A percentile compares a stretch with the other conserved stretches of the same genome.
Conservation (phyloP, 2,888 invertebrate genomes). For the Hydroisotoma schaefferi region DNA sequence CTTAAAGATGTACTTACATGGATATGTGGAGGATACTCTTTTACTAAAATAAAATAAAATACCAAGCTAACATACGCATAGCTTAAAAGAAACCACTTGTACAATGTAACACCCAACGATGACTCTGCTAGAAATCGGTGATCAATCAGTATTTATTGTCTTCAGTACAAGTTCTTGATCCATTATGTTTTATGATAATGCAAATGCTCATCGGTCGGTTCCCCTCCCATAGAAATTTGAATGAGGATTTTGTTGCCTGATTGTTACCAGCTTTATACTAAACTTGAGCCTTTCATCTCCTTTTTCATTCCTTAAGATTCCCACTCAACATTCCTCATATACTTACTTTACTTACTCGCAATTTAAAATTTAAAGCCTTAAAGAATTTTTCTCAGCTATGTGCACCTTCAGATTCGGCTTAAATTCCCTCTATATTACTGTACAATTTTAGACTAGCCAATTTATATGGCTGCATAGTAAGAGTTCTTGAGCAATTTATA, state of each 20-base stretch:
- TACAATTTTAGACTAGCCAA: too few relatives aligned
- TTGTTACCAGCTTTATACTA: constrained; percentile 11
- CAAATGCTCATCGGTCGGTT: constrained; percentile 11
- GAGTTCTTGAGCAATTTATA: not conserved
- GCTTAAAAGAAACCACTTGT: too few relatives aligned
- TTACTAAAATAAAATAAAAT: too few relatives aligned
- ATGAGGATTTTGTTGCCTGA: not conserved
- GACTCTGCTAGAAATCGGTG: constrained; percentile 43
- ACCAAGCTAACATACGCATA: too few relatives aligned
- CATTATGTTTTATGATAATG: constrained; percentile 18
- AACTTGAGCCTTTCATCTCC: constrained; percentile 1
- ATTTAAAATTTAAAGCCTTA: too few relatives aligned
- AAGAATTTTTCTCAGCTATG: too few relatives aligned
- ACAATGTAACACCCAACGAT: constrained; percentile 35
- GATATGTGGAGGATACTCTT: too few relatives aligned
- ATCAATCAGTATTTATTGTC: constrained; percentile 44
- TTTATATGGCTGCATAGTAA: not conserved
- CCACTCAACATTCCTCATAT: not conserved
- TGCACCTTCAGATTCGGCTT: too few relatives aligned
- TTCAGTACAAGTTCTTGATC: constrained; percentile 21
- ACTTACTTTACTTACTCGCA: constrained; percentile 1
- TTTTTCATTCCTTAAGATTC: not conserved
- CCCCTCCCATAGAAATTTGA: constrained; percentile 13
- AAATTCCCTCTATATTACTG: too few relatives aligned
- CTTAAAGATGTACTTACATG: too few relatives aligned